Conservation (phyloP, 2,113 vertebrate species). For the Pogona vitticeps region DNA sequence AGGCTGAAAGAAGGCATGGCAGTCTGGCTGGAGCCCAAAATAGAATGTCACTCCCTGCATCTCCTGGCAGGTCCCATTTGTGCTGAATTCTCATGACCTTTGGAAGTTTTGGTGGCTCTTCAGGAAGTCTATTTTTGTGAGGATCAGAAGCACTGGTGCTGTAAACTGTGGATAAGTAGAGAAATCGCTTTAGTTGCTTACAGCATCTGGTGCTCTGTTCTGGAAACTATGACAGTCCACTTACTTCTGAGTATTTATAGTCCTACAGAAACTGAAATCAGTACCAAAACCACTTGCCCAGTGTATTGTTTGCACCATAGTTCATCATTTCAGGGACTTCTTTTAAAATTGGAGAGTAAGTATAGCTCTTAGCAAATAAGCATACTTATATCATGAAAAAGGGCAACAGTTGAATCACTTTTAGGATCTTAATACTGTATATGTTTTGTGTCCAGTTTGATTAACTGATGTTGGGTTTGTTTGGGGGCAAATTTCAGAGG, state of each 20-base stretch:
- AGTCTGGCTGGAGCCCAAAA: neutral
- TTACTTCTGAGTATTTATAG: no score
- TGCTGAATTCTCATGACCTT: neutral
- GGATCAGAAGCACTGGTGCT: neutral
- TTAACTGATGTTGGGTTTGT: neutral
- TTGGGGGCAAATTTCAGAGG: neutral
- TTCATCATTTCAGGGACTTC: no score
- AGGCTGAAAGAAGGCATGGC: neutral
- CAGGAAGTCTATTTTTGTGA: neutral
- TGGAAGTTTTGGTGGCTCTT: neutral
- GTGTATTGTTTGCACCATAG: no score
- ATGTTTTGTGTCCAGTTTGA: neutral
- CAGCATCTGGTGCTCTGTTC: no score
- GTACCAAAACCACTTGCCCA: no score
- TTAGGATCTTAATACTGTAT: no score
- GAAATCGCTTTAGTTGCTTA: no score
- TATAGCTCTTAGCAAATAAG: neutral
- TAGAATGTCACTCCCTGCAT: neutral
- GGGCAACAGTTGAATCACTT: neutral
- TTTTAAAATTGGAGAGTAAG: no score
- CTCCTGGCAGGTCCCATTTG: neutral
- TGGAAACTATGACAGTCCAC: no score
- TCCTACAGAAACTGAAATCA: no score
- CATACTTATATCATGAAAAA: neutral
- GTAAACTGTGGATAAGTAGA: no score